Evolutionary conservation across 2,797 vertebrate species (phyloP).

Genomic region (Hydrophis major): DNA sequence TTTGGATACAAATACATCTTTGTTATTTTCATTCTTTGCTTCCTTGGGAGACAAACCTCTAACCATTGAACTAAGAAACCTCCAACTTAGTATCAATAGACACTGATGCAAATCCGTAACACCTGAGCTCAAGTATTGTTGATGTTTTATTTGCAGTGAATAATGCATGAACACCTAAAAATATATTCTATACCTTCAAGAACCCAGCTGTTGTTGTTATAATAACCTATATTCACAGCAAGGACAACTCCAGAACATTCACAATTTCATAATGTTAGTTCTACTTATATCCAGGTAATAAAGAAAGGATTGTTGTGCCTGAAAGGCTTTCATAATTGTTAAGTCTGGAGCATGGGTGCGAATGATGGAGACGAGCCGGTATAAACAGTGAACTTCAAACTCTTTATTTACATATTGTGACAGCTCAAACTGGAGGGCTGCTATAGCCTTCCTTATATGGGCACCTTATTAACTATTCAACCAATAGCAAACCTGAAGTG

Average conservation of each 20-base stretch:
- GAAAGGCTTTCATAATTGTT: background rate
- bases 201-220: constrained; percentile 23
- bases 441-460: no score
- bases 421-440: no score
- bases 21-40: constrained; percentile 29
- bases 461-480: no score
- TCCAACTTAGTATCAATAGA: constrained; percentile 27
- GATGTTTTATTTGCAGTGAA: constrained; percentile 41
- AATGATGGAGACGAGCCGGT: no score
- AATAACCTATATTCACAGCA: constrained; percentile 41
- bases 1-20: constrained; percentile 12
- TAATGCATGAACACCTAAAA: constrained; percentile 49
- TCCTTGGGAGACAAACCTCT: background rate
- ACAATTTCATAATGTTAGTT: background rate
- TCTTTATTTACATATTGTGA: no score
- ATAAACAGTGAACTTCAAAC: no score
- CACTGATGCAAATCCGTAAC: constrained; percentile 41
- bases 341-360: no score
- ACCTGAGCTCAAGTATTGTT: constrained; percentile 33
- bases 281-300: background rate
- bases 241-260: constrained; percentile 33
- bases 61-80: background rate
- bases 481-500: no score
- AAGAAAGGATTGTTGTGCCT: background rate
- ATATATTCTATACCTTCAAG: background rate